Conservation (phyloP, 2,888 invertebrate species). For the Merodon equestris region DNA sequence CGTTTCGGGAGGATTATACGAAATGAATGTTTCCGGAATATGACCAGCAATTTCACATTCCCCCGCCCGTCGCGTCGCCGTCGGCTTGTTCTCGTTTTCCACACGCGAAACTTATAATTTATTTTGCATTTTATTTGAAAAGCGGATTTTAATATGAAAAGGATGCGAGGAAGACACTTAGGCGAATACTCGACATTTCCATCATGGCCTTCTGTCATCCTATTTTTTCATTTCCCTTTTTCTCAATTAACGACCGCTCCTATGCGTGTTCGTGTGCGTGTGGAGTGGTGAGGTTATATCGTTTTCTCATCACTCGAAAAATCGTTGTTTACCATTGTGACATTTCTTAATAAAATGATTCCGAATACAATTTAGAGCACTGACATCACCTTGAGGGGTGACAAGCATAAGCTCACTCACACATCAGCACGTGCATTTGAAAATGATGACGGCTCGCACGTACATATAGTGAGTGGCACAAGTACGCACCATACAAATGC, state of each 20-base stretch:
- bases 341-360: slow-evolving; percentile 57
- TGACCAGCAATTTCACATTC: slow-evolving; percentile 11
- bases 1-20: neutral
- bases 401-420: slow-evolving; percentile 17
- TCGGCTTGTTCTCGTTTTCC: neutral
- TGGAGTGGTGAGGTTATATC: neutral
- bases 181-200: slow-evolving; percentile 18
- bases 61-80: neutral
- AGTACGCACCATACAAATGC: slow-evolving; percentile 18
- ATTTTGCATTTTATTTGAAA: slow-evolving; percentile 17
- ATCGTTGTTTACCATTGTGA: slow-evolving; percentile 33
- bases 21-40: slow-evolving; percentile 28
- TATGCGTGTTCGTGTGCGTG: neutral
- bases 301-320: slow-evolving; percentile 4
- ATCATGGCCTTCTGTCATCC: too few relatives aligned
- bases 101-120: neutral
- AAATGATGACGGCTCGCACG: neutral
- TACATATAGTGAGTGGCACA: too few relatives aligned
- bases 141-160: slow-evolving; percentile 18
- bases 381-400: slow-evolving; percentile 42
- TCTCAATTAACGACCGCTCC: slow-evolving; percentile 40
- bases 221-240: neutral
- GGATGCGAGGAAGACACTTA: slow-evolving; percentile 15
- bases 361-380: slow-evolving; percentile 9
- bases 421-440: neutral